Base-by-base conservation (phyloP, 2,797 vertebrate species). In the Notolepis coatsorum region DNA sequence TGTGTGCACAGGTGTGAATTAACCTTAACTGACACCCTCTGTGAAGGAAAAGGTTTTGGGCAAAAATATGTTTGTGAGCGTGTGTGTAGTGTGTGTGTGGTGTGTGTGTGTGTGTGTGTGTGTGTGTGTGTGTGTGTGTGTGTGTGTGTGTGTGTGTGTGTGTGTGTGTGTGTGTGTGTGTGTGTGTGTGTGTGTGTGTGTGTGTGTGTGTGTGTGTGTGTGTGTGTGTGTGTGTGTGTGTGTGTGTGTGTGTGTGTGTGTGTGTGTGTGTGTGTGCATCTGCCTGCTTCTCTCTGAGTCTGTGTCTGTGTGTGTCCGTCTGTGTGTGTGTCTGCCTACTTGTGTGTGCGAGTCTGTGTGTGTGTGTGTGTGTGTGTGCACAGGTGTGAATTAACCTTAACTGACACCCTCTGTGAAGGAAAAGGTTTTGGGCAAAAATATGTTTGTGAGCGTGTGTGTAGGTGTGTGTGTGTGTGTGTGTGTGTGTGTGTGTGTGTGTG, bases 211-310 rank as follows among this genome's bases (percentile, higher is more conserved):
- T 7, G 1, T 30, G 28, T 30, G 28, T 1, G 28, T 30, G 28
- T 30, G 28, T 30, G 28, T 30, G 28, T 30, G 41, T 43, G 41
- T 43, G 41, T 8, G n/a, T 38, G 35, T 8, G n/a, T 52, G 49
- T 52, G 49, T 52, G 27, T 33, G n/a, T 52, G 33, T 21, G 33
- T 52, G 49, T 31, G 33, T 52, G 27, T 52, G 49, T 52, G 46
- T 48, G 41, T 43, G 41, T 43, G 18, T 20, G 18, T 43, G 41
- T 43, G 41, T 43, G 2, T 43, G 17, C 9, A 5, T 2, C 17
- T 21, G 18, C 8, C 17, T 4, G 41, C 21, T 5, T 21, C 2
- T 43, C 2, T 21, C 1, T 43, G 41, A 2, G 42, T 43, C 1
- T 12, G 42, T 45, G 42, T 23, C 7, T 21, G 3, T 43, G 2